Conservation (phyloP, 2,888 invertebrate genomes). For the Eristalis tenax region DNA sequence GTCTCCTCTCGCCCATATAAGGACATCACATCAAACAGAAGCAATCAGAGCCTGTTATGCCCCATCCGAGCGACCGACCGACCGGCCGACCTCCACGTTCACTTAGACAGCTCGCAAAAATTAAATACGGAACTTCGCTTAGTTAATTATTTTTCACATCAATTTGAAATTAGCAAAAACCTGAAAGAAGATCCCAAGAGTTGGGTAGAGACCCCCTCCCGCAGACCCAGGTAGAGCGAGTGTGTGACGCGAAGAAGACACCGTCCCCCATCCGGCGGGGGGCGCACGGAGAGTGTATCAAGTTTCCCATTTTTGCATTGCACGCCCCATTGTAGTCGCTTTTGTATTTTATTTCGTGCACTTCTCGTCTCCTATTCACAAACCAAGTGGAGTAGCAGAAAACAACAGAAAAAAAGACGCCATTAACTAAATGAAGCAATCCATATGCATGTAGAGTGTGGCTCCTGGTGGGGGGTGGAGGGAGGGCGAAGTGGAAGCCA, state of each 20-base stretch:
- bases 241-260: not conserved
- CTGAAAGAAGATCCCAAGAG: conserved; percentile 56
- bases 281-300: conserved; percentile 57
- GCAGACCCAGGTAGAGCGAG: not conserved
- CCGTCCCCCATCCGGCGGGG: not conserved
- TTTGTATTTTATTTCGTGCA: conserved; percentile 66
- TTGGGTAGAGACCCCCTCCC: not conserved
- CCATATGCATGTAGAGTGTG: conserved; percentile 55
- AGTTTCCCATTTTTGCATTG: conserved; percentile 63
- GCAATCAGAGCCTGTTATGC: conserved; percentile 34
- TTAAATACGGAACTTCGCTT: conserved; percentile 68
- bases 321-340: conserved; percentile 58
- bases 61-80: not conserved
- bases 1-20: conserved; percentile 13
- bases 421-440: conserved; percentile 71
- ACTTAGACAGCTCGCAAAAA: conserved; percentile 26
- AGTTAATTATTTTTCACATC: conserved; percentile 72
- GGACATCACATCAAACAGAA: conserved; percentile 53
- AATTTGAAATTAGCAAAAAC: conserved; percentile 64
- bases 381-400: conserved; percentile 20
- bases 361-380: conserved; percentile 41
- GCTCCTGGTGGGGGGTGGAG: not conserved
- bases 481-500: conserved; percentile 62
- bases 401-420: conserved; percentile 29
- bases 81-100: not conserved